Percentiles rank a stretch among this genome's conserved stretches.
Conservation (phyloP, 2,113 vertebrate species). For the Myodes glareolus region DNA sequence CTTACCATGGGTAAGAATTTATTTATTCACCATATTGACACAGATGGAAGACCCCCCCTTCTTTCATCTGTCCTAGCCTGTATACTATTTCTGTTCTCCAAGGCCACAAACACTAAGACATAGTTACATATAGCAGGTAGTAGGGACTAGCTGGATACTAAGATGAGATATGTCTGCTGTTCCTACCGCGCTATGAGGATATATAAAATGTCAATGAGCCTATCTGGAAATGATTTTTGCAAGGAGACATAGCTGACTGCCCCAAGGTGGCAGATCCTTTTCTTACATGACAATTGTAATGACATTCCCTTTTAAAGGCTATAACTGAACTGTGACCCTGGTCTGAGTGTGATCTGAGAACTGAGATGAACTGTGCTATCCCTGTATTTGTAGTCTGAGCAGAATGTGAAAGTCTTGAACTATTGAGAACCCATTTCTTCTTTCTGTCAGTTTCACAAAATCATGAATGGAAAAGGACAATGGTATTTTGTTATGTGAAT, state of each 20-base stretch:
- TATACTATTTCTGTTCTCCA: neutral
- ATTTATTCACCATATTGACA: neutral
- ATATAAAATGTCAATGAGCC: neutral
- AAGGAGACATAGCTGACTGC: neutral
- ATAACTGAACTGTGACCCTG: slow-evolving; percentile 49
- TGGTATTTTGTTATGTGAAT: slow-evolving; percentile 21
- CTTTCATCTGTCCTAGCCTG: neutral
- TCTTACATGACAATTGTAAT: neutral
- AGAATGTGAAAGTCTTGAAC: slow-evolving; percentile 16
- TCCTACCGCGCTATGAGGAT: neutral
- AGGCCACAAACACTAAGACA: neutral
- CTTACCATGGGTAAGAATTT: neutral
- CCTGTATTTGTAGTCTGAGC: neutral
- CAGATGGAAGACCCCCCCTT: neutral
- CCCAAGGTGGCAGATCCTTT: neutral
- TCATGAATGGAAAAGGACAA: neutral
- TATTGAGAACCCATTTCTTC: slow-evolving; percentile 29
- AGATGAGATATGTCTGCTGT: neutral
- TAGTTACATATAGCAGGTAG: too few relatives aligned
- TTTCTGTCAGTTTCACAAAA: neutral
- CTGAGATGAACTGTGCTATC: slow-evolving; percentile 27
- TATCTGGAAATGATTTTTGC: neutral
- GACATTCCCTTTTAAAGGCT: slow-evolving; percentile 54
- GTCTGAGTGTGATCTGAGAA: slow-evolving; percentile 66
- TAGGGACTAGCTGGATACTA: neutral